These are phyloP conservation scores for Cyanoramphus novaezelandiae DNA, from an alignment of 2,113 vertebrate genomes.

Conservation along the genomic window DNA sequence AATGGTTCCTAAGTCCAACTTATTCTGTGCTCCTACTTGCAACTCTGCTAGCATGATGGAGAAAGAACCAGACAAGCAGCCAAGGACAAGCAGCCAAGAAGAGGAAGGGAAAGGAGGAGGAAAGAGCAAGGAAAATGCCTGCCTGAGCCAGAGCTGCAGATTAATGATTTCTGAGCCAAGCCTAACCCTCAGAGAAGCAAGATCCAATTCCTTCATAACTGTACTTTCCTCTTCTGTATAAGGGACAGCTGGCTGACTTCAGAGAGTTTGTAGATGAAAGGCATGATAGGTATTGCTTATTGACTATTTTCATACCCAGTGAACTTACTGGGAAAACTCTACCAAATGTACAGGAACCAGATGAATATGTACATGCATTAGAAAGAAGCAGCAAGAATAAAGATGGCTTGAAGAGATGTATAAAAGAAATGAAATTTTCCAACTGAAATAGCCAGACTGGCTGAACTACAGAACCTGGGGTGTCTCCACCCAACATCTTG, in stretches of 20 bases:
- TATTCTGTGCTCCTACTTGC: not conserved
- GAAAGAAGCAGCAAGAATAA: not conserved
- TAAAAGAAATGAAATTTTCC: not conserved
- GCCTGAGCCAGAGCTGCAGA: not conserved
- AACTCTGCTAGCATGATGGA: not conserved
- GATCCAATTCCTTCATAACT: not conserved
- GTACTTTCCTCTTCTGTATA: not conserved
- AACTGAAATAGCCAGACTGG: not conserved
- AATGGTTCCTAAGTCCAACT: not conserved
- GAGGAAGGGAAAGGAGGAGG: not conserved
- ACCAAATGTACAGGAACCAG: not conserved
- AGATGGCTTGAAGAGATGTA: not conserved
- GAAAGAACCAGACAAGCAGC: not conserved
- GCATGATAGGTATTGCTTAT: not conserved
- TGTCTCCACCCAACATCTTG: not conserved
- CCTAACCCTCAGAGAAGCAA: not conserved
- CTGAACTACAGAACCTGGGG: not conserved
- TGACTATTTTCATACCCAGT: not conserved
- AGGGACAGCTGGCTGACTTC: not conserved
- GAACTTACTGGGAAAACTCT: not conserved
- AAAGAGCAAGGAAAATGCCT: not conserved
- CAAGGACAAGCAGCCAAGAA: constrained; percentile 16
- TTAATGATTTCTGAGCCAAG: not conserved
- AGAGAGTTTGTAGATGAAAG: not conserved
- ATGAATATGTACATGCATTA: not conserved